Conservation (phyloP, 2,113 vertebrate genomes). For the Podarcis raffonei region DNA sequence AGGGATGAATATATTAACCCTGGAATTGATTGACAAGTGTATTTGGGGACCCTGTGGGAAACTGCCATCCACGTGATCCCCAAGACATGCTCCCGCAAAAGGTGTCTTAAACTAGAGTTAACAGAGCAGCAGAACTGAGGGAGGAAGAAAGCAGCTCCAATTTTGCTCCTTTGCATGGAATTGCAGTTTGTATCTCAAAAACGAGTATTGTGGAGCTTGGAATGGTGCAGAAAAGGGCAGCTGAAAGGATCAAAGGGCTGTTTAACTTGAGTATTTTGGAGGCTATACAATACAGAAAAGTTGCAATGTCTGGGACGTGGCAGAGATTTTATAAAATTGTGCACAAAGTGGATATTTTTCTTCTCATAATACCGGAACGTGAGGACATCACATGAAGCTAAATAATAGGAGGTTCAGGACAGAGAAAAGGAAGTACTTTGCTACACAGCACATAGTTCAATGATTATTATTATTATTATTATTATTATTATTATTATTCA, state of each 20-base stretch:
- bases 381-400: neutral
- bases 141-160: too few species aligned
- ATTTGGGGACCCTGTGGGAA: too few species aligned
- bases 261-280: too few species aligned
- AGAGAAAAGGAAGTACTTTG: neutral
- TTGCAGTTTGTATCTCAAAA: neutral
- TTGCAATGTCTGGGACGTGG: neutral
- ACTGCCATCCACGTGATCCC: too few species aligned
- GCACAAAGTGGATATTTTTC: neutral
- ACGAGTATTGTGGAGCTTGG: neutral
- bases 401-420: neutral
- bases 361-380: neutral
- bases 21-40: too few species aligned
- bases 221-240: neutral
- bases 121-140: too few species aligned
- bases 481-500: too few species aligned
- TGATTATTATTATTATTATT: too few species aligned
- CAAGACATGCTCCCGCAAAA: too few species aligned
- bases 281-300: neutral
- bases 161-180: too few species aligned
- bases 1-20: too few species aligned
- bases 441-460: neutral
- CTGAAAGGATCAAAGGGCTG: neutral
- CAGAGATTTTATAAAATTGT: neutral
- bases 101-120: too few species aligned